A percentile compares a stretch with the other conserved stretches of the same genome.
Evolutionary conservation across 2,113 vertebrate genomes (phyloP).

Genomic region (Tetraodon nigroviridis): DNA sequence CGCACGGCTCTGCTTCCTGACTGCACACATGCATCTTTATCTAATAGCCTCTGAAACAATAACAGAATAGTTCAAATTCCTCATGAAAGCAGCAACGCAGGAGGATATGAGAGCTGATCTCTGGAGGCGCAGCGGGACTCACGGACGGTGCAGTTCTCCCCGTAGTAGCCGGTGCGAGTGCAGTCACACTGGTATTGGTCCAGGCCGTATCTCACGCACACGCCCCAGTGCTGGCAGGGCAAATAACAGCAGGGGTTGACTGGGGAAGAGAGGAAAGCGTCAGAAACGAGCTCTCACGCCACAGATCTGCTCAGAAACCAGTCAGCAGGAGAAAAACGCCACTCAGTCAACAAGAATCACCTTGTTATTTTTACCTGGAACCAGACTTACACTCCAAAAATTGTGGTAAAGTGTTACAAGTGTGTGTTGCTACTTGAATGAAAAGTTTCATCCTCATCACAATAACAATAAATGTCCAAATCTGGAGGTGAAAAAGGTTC

Average conservation of each 20-base stretch:
- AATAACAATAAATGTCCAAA: no score
- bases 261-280: conserved; percentile 52
- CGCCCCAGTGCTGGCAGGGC: conserved; percentile 87
- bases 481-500: no score
- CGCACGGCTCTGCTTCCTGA: conserved; percentile 10
- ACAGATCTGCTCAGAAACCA: no score
- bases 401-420: no score
- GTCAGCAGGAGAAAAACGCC: no score
- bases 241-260: conserved; percentile 91
- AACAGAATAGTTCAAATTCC: conserved; percentile 31
- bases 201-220: conserved; percentile 79
- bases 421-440: no score
- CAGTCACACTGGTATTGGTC: conserved; percentile 90
- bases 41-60: background rate
- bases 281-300: background rate
- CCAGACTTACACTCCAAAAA: no score
- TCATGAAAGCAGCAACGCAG: background rate
- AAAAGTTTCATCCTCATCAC: no score
- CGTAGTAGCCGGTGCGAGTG: conserved; percentile 85
- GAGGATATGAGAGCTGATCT: conserved; percentile 22
- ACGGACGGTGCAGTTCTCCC: conserved; percentile 89
- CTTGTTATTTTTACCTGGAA: no score
- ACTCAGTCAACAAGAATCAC: no score
- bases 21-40: conserved; percentile 5
- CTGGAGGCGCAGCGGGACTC: conserved; percentile 59